Evolutionary conservation across 2,113 vertebrate species (phyloP), one percentile per base, ranked within the genome.

Genomic region (Oncorhynchus keta): DNA sequence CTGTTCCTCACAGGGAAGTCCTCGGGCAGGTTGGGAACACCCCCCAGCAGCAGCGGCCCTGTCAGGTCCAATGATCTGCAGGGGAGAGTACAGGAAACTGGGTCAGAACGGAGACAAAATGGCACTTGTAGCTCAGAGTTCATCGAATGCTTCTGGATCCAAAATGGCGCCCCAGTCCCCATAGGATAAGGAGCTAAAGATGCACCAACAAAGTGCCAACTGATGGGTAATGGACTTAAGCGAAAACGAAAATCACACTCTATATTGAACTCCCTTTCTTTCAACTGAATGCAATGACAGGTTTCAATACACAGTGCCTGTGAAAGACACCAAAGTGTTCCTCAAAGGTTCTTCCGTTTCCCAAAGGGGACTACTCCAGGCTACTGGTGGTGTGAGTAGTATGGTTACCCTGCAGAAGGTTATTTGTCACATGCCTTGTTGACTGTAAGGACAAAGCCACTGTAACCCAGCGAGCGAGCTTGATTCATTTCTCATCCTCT

Each of bases 21-120:
- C 80, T 99, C 98, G 0, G 97, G 98, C 64, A 99, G 93, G 91
- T 99, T 95, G 76, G 98, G 97, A 77, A 99, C 96, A 0, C 98
- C 98, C 0, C 98, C 98, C 13, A 99, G 94, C 5, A 99, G 91
- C 64, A 99, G 93, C 0, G 97, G 97, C 0, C 98, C 98, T 0
- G 98, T 99, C 75, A 99, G 90, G 75, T 99, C 98, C 91, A 99
- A 86, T 16, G 98, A 99, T 81, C 98, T 99, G 88, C 13, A 82
- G 76, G 82, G 45, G 1, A 51, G n/a, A 51, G 3, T 79, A 16
- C 30, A 28, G 59, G 4, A 69, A 67, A n/a, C 35, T 6, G 18
- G 14, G 32, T 67, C 65, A 66, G 22, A 66, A 14, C 3, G 22
- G 22, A 28, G 11, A 3, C 64, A 12, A 26, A 28, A 67, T 67